Conservation (phyloP, 2,888 invertebrate species). For the Eupithecia tripunctaria region DNA sequence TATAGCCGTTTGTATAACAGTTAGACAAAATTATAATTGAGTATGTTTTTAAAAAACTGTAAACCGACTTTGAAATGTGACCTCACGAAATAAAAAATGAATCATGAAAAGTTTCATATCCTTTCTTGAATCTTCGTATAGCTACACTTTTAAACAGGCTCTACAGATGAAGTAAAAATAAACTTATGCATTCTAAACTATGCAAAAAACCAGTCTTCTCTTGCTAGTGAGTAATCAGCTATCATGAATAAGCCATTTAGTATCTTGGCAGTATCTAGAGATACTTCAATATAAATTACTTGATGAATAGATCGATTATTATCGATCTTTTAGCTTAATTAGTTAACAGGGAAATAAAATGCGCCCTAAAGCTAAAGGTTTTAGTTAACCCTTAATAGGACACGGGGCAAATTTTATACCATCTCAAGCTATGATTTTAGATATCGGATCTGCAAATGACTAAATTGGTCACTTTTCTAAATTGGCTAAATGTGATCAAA, state of each 20-base stretch:
- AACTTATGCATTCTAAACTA: constrained; percentile 12
- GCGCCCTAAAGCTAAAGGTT: neutral
- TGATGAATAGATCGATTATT: neutral
- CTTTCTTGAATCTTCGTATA: neutral
- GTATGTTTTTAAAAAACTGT: no score
- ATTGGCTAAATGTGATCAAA: neutral
- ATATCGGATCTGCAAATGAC: neutral
- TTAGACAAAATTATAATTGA: no score
- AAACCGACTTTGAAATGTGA: no score
- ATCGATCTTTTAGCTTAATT: neutral
- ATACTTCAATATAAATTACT: neutral
- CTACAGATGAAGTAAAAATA: constrained; percentile 13
- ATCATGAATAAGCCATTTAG: constrained; percentile 17
- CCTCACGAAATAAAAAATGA: no score
- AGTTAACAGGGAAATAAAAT: neutral
- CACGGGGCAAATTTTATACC: neutral
- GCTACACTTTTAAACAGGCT: neutral
- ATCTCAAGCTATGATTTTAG: neutral
- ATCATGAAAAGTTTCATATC: neutral
- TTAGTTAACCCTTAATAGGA: neutral
- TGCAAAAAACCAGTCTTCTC: constrained; percentile 23
- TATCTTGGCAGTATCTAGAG: neutral
- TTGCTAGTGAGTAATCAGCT: constrained; percentile 14
- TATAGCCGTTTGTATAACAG: neutral
- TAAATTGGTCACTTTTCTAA: neutral